Base-by-base conservation (phyloP, 2,797 vertebrate genomes). In the Manis crassicaudata region DNA sequence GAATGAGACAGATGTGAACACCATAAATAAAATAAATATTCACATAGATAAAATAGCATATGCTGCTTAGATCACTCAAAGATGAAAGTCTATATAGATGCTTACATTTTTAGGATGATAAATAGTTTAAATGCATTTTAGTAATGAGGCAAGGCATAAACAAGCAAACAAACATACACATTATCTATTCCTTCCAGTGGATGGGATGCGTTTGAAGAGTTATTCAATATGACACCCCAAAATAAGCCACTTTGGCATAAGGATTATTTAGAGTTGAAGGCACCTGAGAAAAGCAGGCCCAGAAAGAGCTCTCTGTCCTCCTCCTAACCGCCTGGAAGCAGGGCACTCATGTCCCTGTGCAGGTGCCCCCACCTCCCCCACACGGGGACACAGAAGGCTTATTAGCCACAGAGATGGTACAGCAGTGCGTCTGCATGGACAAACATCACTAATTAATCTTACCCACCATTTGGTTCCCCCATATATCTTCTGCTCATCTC, bases 291-390 rank as follows among this genome's bases (percentile, higher is more conserved):
- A 67, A 40, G 12, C 20, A 25, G n/a, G 37, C 6, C 32, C 0
- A 11, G 8, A 10, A 83, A 70, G 25, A 35, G 20, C 20, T 65
- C 18, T 58, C 27, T 14, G 6, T 0, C 23, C 6, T 80, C 85
- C 1, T 1, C 56, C 18, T 63, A 37, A 32, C 23, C 35, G 82
- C 7, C 3, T 18, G 67, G 88, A 72, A 8, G 5, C 6, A 65
- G 12, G 32, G 20, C 18, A 16, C 18, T 54, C 4, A 20, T 37
- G 72, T 58, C 32, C 7, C 56, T 37, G 4, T 65, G 17, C 75
- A 27, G 23, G 8, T 32, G 0, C 1, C 3, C 0, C 2, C 23
- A 50, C 3, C 29, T 46, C 9, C 11, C 46, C 46, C 46, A 46
- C 11, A 46, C 10, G 11, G 46, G 46, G 11, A 46, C 37, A 46